phyloP scores from a whole-genome alignment of 1,140 invertebrate genomes.

The Idris sp. region DNA sequence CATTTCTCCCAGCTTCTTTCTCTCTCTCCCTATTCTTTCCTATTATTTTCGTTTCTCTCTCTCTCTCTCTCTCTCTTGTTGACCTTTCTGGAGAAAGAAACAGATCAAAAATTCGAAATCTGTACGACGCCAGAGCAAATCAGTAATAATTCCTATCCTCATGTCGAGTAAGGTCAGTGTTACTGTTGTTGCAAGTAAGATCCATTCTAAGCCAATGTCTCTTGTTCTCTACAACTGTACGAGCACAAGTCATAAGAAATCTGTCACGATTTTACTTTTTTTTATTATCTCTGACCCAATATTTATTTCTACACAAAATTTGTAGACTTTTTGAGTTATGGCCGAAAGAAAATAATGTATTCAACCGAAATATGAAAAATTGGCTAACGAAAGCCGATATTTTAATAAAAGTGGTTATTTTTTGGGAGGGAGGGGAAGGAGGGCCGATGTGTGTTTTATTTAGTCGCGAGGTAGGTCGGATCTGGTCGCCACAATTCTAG shows the following conservation, averaged over 20 bases:
- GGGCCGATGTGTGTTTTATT: conserved; percentile 39
- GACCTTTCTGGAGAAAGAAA: too few relatives aligned
- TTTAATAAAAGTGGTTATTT: too few relatives aligned
- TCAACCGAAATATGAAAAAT: conserved; percentile 23
- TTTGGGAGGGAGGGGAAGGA: too few relatives aligned
- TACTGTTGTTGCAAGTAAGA: conserved; percentile 63
- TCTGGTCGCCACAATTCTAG: conserved; percentile 61
- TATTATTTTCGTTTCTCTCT: too few relatives aligned
- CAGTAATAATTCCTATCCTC: too few relatives aligned
- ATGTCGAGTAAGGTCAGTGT: conserved; percentile 70
- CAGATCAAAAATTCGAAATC: too few relatives aligned
- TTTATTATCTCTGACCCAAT: conserved; percentile 39
- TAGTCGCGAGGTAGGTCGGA: conserved; percentile 52
- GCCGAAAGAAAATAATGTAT: too few relatives aligned
- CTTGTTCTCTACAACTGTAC: conserved; percentile 51
- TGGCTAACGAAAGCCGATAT: conserved; percentile 23
- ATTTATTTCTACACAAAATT: conserved; percentile 46
- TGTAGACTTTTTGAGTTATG: too few relatives aligned
- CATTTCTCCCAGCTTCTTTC: too few relatives aligned
- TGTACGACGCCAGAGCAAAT: too few relatives aligned
- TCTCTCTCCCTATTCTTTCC: too few relatives aligned
- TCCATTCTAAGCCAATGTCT: conserved; percentile 54
- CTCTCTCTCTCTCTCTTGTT: too few relatives aligned
- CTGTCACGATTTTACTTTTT: conserved; percentile 28
- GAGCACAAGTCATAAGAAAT: conserved; percentile 49